A percentile compares a stretch with the other conserved stretches of the same genome.
phyloP scores from a whole-genome alignment of 2,797 vertebrate genomes.

The Xiphorhynchus erythropygius region DNA sequence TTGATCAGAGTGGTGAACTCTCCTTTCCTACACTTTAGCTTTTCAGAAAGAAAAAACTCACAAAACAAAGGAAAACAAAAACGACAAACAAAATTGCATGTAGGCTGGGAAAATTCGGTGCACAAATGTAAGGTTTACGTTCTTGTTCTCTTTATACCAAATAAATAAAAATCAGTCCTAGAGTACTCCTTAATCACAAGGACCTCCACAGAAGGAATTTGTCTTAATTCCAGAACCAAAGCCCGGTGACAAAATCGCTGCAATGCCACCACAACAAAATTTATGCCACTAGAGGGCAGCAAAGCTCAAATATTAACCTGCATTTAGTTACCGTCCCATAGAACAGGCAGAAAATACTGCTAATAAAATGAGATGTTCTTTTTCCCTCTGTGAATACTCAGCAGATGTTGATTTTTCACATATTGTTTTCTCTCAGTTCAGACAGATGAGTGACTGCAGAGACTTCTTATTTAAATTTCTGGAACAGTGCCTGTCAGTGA shows the following conservation, averaged over 20 bases:
- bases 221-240: background rate
- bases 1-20: accelerated
- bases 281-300: slow-evolving; percentile 42
- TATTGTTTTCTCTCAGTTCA: background rate
- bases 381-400: background rate
- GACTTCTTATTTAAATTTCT: background rate
- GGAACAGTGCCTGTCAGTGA: background rate
- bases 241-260: accelerated
- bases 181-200: background rate
- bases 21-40: accelerated
- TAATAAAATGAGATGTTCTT: background rate
- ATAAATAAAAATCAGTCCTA: background rate
- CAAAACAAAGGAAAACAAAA: background rate
- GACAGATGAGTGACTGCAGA: background rate
- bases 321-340: accelerated
- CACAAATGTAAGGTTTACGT: background rate
- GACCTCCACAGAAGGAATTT: background rate
- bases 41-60: background rate
- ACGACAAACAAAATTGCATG: background rate
- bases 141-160: background rate
- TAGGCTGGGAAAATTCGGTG: background rate
- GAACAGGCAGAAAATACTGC: background rate
- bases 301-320: background rate
- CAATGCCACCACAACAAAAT: accelerated
- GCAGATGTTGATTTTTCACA: background rate